Base-by-base conservation (phyloP, 2,888 invertebrate genomes). In the Clanis bilineata region DNA sequence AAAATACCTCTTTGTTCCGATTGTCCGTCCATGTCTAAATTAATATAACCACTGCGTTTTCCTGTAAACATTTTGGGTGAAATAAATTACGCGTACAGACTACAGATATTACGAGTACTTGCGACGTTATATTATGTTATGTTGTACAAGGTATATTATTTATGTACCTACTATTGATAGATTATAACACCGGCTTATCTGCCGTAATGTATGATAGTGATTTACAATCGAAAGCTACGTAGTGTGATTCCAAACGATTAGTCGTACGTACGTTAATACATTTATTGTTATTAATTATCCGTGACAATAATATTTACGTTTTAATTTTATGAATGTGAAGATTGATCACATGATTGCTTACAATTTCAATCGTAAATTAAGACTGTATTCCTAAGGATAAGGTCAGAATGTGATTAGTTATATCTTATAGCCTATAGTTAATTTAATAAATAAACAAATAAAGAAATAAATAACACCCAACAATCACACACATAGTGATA, bases 1-100 rank as follows among this genome's bases (percentile, higher is more conserved):
- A 22, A 38, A 56, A 43, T 62, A 83, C 83, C 81, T 75, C 67
- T 64, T 28, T 64, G 60, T 56, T 65, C 66, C n/a, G 62, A 64
- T 60, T 70, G 73, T 51, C 64, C 65, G 63, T 80, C 80, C 85
- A 83, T 85, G 59, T 76, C 77, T 72, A 80, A 68, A 61, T 81
- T 64, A 66, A 77, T 69, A 61, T 79, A 80, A 32, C 68, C 69
- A 9, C 58, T 59, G 18, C 72, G 70, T 60, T 74, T 75, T 58
- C 58, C 83, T 83, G 76, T 68, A 77, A 82, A 71, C 69, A 75
- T 71, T 62, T 2, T 9, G 23, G 10, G 4, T 18, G 9, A 18
- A 51, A 28, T 51, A 32, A 44, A 32, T 15, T 21, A 18, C 10
- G 10, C 6, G 15, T 18, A 32, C 21, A 32, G 12, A 21, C 12